These are phyloP conservation scores for Tinamus guttatus DNA, from an alignment of 2,113 vertebrate genomes.

Conservation along the genomic window DNA sequence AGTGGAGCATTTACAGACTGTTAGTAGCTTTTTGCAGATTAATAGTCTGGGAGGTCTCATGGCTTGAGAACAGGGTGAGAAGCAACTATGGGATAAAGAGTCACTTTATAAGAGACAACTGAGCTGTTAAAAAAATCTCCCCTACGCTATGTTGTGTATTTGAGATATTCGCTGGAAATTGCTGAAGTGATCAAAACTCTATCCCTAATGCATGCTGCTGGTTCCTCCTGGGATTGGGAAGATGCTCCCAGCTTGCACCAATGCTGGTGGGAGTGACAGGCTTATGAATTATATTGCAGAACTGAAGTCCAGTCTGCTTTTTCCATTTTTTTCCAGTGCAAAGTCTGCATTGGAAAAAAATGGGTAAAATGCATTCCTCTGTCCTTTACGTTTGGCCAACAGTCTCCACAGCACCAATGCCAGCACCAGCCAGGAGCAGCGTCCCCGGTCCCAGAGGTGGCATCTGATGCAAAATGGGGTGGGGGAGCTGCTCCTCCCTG, in stretches of 20 bases:
- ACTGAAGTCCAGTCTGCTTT: background rate
- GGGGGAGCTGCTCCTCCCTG: background rate
- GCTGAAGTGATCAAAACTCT: background rate
- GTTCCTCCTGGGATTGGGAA: background rate
- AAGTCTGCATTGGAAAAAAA: too few species aligned
- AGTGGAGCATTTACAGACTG: slow-evolving; percentile 53
- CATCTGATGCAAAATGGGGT: background rate
- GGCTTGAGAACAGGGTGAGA: slow-evolving; percentile 39
- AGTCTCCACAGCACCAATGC: background rate
- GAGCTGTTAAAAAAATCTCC: background rate
- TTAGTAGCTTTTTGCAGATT: slow-evolving; percentile 59
- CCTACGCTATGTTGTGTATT: background rate
- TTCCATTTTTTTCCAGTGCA: too few species aligned
- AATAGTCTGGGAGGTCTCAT: slow-evolving; percentile 28
- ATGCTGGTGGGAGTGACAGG: background rate
- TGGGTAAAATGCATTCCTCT: background rate
- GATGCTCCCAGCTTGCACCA: background rate
- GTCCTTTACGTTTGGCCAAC: background rate
- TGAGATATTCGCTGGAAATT: slow-evolving; percentile 11
- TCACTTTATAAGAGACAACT: slow-evolving; percentile 8
- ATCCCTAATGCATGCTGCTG: background rate
- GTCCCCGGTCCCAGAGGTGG: background rate
- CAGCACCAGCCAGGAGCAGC: background rate
- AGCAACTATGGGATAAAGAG: slow-evolving; percentile 14
- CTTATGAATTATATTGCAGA: background rate